These are phyloP conservation scores for Phylloscopus whistleri DNA, from an alignment of 2,113 vertebrate genomes.

Conservation along the genomic window DNA sequence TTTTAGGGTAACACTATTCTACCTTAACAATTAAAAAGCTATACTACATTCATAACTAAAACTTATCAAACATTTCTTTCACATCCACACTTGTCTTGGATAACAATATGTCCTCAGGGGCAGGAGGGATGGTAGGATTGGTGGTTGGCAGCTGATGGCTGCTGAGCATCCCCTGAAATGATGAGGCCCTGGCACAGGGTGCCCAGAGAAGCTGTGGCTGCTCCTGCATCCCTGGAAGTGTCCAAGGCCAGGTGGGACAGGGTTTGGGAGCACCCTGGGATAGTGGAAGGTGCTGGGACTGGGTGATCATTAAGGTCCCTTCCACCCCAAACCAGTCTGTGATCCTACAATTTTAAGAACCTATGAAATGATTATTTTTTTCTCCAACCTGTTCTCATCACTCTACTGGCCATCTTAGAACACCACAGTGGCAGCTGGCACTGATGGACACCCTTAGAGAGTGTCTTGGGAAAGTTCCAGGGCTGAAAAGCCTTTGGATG, in stretches of 20 bases:
- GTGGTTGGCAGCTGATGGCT: background rate
- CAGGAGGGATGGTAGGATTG: background rate
- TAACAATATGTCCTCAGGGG: background rate
- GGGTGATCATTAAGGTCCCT: background rate
- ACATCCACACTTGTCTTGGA: no score
- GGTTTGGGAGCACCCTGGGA: background rate
- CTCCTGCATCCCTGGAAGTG: background rate
- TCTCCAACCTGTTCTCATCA: background rate
- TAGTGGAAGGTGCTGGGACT: accelerated
- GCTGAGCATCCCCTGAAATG: background rate
- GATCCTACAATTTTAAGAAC: background rate
- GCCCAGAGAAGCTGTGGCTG: background rate
- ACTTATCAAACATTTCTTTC: no score
- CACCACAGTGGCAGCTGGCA: background rate
- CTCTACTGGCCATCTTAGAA: background rate
- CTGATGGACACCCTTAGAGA: background rate
- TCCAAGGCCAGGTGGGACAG: accelerated
- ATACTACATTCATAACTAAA: no score
- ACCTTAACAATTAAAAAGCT: no score
- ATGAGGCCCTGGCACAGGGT: background rate
- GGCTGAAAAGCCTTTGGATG: background rate
- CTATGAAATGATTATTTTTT: background rate
- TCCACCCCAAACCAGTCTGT: background rate
- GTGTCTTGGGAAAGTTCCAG: background rate
- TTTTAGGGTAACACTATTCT: no score